Percentiles rank a stretch among this genome's conserved stretches.
phyloP scores from a whole-genome alignment of 2,888 invertebrate genomes.

The Chaetogeoica ovagalla region DNA sequence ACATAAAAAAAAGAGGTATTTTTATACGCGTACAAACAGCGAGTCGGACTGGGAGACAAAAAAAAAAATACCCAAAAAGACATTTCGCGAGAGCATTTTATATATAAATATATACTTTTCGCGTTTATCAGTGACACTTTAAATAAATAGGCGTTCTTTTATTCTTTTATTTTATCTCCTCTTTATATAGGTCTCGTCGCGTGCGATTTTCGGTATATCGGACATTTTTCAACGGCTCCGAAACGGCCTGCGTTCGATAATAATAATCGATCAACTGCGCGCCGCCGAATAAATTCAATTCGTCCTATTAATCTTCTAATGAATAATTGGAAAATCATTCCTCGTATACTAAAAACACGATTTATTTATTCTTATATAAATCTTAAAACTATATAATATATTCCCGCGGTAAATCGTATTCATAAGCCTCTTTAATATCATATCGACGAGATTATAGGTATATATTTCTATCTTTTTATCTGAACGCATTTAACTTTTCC shows the following conservation, averaged over 20 bases:
- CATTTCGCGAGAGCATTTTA: not conserved
- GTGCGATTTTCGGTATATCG: not conserved
- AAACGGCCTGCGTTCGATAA: not conserved
- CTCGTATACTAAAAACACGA: too few species aligned
- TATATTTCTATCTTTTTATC: too few species aligned
- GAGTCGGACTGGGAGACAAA: not conserved
- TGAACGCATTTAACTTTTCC: too few species aligned
- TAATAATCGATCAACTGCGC: constrained; percentile 15
- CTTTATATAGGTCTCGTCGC: not conserved
- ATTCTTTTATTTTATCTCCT: constrained; percentile 18
- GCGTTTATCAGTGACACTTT: constrained; percentile 39
- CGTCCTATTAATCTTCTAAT: too few species aligned
- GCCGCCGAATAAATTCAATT: constrained; percentile 6
- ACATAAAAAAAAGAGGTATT: not conserved
- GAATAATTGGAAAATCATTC: too few species aligned
- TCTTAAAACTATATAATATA: too few species aligned
- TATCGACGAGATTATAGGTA: too few species aligned
- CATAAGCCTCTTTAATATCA: too few species aligned
- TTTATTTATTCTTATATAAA: too few species aligned
- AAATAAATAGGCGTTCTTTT: constrained; percentile 23
- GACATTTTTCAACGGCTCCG: constrained; percentile 29
- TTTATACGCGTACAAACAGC: not conserved
- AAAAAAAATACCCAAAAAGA: not conserved
- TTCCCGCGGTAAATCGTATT: too few species aligned
- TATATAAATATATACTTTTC: constrained; percentile 2